Evolutionary conservation across 2,888 invertebrate species (phyloP), one percentile per base, ranked within the genome.

Genomic region (Bursaphelenchus okinawaensis): DNA sequence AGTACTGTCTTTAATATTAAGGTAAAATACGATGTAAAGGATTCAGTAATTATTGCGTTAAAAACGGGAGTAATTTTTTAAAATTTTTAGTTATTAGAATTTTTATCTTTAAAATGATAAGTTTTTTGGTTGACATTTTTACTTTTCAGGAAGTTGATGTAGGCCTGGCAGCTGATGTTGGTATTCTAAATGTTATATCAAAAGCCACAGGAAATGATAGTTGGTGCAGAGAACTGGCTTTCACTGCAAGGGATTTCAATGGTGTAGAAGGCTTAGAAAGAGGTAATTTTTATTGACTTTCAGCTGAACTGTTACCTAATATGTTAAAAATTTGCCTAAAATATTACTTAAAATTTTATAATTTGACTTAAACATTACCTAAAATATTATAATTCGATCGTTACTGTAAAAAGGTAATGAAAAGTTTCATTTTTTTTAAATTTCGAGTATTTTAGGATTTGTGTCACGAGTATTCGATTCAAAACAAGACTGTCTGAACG

Each of bases 131-230:
- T 28, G 24, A 8, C 29, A 19, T n/a, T 61, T n/a, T n/a, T n/a
- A n/a, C n/a, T n/a, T n/a, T n/a, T 67, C 12, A 79, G 84, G 93
- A 93, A 85, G 87, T 85, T 8, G 84, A 85, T 59, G 68, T 86
- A 54, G 96, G 96, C 0, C 86, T 98, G 84, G 93, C 95, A 4
- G 93, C 96, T 2, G 96, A 98, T 85, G 91, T 96, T 0, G 96
- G 96, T 0, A 89, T 90, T 0, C 84, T 98, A 52, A 95, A 98
- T 83, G 87, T 95, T 69, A 84, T 98, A 93, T 94, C 6, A 92
- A 61, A 66, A 28, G 85, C 91, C 4, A 87, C 94, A 29, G 92
- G 93, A 20, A 93, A 89, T 76, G 88, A 90, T 29, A 93, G 93
- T 71, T 85, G 91, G 66, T 90, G 88, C 0, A 86, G 93, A 20